Conservation (phyloP, 2,797 vertebrate species). For the Hydrophis major region DNA sequence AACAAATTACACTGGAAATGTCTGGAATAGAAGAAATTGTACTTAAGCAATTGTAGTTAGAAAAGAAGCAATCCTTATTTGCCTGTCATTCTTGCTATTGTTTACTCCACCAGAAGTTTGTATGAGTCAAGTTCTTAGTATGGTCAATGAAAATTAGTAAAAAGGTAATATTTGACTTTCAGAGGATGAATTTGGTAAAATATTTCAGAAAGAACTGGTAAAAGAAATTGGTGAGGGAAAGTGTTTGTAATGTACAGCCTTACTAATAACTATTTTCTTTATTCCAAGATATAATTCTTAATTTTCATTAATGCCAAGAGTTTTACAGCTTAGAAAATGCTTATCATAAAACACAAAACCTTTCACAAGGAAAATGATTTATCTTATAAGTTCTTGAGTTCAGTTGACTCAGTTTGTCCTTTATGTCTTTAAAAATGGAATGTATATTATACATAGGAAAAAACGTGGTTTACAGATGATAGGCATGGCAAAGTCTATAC, state of each 20-base stretch:
- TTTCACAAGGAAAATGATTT: background rate
- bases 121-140: background rate
- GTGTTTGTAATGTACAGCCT: background rate
- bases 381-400: background rate
- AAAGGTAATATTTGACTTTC: background rate
- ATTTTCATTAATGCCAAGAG: too few species aligned
- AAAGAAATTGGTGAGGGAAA: background rate
- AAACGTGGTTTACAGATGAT: constrained; percentile 40
- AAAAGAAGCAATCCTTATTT: background rate
- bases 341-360: background rate
- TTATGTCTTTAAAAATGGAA: background rate
- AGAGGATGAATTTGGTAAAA: background rate
- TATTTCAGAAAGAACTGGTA: background rate
- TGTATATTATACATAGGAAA: background rate
- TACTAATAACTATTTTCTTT: background rate
- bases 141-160: background rate
- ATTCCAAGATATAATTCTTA: background rate
- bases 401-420: background rate
- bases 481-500: constrained; percentile 9
- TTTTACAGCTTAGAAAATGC: background rate
- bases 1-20: background rate
- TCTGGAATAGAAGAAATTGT: background rate
- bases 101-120: background rate
- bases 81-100: background rate
- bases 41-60: background rate